Evolutionary conservation across 2,888 invertebrate genomes (phyloP).

Genomic region (Rhagophthalmus giganteus): DNA sequence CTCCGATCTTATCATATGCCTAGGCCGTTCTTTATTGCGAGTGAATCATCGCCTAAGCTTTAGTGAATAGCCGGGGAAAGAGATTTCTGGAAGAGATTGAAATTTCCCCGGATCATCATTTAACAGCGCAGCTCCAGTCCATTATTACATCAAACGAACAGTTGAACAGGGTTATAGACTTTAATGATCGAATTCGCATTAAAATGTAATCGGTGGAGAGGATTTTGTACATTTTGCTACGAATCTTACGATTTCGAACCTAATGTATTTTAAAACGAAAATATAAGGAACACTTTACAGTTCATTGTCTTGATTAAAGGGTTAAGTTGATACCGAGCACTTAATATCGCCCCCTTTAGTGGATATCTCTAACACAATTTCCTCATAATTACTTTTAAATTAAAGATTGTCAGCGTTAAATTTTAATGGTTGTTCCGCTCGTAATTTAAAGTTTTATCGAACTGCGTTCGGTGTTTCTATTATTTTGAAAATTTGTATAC

Average conservation of each 20-base stretch:
- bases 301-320: neutral
- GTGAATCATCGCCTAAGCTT: conserved; percentile 44
- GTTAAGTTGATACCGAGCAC: neutral
- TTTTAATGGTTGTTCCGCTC: no score
- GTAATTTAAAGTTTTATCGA: no score
- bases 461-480: no score
- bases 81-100: conserved; percentile 37
- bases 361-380: neutral
- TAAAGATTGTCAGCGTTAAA: neutral
- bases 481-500: no score
- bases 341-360: no score
- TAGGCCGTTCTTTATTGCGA: conserved; percentile 38
- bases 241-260: conserved; percentile 6
- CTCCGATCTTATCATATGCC: conserved; percentile 45
- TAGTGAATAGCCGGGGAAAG: conserved; percentile 36
- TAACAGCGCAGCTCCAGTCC: conserved; percentile 41
- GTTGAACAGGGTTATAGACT: conserved; percentile 16
- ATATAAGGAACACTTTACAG: neutral
- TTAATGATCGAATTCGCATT: conserved; percentile 21
- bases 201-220: conserved; percentile 8
- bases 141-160: conserved; percentile 35
- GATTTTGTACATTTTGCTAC: conserved; percentile 7
- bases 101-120: conserved; percentile 40
- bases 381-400: neutral
- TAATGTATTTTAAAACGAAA: neutral